Percentiles rank a stretch among this genome's conserved stretches.
Evolutionary conservation across 1,140 invertebrate genomes (phyloP).

Genomic region (Chironomus tepperi): DNA sequence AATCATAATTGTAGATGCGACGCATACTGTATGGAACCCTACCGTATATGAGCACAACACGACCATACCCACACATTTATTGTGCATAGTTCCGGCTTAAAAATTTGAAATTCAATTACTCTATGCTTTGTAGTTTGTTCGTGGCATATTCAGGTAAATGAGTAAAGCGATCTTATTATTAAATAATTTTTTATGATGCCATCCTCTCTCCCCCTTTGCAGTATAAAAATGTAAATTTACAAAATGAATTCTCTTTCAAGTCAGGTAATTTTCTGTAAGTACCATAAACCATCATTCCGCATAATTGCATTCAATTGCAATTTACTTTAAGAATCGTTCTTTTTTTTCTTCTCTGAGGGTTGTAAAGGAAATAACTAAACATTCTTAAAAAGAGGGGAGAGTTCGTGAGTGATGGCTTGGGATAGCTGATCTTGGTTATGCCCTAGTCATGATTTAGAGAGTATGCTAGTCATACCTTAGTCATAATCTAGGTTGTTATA

Average conservation of each 20-base stretch:
- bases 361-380: too few species aligned
- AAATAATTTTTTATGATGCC: background rate
- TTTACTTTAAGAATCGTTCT: too few species aligned
- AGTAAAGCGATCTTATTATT: too few species aligned
- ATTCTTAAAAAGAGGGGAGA: too few species aligned
- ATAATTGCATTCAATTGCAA: background rate
- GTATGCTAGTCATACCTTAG: too few species aligned
- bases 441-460: too few species aligned
- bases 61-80: conserved; percentile 3
- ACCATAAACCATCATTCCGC: background rate
- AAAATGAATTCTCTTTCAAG: background rate
- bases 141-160: background rate
- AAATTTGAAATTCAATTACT: background rate
- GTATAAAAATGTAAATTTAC: background rate
- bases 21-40: background rate
- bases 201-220: background rate
- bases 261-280: background rate
- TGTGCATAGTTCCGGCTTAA: conserved; percentile 9
- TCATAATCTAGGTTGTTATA: too few species aligned
- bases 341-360: too few species aligned
- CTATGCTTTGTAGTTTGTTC: background rate
- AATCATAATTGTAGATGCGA: background rate
- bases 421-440: too few species aligned
- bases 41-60: background rate
- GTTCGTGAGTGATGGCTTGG: too few species aligned